Conservation (phyloP, 2,797 vertebrate genomes). For the Yasuhikotakia modesta region DNA sequence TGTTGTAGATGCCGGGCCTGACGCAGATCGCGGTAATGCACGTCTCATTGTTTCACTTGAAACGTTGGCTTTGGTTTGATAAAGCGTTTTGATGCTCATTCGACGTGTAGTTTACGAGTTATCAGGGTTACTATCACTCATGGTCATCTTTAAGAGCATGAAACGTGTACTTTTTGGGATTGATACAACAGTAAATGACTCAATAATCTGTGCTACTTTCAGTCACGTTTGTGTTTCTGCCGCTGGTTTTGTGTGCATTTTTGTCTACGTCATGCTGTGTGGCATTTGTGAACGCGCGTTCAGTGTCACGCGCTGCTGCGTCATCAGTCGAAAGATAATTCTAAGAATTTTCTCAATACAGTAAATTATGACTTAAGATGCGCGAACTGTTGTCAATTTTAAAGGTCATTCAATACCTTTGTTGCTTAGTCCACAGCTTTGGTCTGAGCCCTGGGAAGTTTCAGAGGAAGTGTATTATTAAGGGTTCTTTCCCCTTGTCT, state of each 20-base stretch:
- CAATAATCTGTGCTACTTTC: background rate
- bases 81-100: no score
- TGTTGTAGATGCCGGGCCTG: background rate
- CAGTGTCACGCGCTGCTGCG: background rate
- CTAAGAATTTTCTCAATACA: background rate
- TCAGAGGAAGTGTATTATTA: conserved; percentile 27
- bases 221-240: background rate
- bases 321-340: background rate
- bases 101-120: background rate
- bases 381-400: background rate
- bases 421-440: conserved; percentile 6
- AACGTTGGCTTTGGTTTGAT: no score
- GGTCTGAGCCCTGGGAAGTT: conserved; percentile 4
- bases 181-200: background rate
- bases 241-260: background rate
- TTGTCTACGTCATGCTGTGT: background rate
- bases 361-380: background rate
- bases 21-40: no score
- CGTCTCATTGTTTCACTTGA: no score
- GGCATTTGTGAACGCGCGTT: background rate
- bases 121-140: background rate
- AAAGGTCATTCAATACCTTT: background rate
- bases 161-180: background rate
- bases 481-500: conserved; percentile 12
- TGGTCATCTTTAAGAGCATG: no score